phyloP scores from a whole-genome alignment of 2,113 vertebrate species.

The Saimiri boliviensis region DNA sequence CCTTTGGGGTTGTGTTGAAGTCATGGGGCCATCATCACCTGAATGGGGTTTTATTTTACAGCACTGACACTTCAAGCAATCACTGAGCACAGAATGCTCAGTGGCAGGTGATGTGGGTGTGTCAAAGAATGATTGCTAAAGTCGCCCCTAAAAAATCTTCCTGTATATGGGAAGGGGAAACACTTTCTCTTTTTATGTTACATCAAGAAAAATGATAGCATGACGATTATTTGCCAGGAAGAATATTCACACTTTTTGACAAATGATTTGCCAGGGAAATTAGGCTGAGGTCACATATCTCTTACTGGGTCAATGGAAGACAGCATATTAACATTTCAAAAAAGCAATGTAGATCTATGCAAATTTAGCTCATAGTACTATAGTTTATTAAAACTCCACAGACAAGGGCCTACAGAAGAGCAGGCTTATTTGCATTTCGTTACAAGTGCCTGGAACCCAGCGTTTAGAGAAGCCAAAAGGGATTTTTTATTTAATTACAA shows the following conservation, averaged over 20 bases:
- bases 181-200: neutral
- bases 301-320: slow-evolving; percentile 9
- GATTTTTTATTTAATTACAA: slow-evolving; percentile 31
- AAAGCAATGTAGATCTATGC: neutral
- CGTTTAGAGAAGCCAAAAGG: neutral
- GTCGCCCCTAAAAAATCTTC: neutral
- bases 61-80: neutral
- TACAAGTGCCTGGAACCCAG: neutral
- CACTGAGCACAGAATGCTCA: neutral
- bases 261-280: slow-evolving; percentile 23
- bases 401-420: neutral
- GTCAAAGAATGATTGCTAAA: neutral
- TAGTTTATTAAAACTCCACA: slow-evolving; percentile 8
- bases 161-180: neutral
- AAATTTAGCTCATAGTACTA: neutral
- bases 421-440: slow-evolving; percentile 24
- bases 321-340: neutral
- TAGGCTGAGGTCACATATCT: neutral
- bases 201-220: neutral
- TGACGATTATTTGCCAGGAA: neutral
- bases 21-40: neutral
- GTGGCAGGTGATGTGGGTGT: neutral
- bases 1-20: neutral
- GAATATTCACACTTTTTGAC: neutral
- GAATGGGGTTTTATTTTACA: neutral